Percentiles rank a stretch among this genome's conserved stretches.
phyloP scores from a whole-genome alignment of 2,113 vertebrate species.

The Muntiacus reevesi region DNA sequence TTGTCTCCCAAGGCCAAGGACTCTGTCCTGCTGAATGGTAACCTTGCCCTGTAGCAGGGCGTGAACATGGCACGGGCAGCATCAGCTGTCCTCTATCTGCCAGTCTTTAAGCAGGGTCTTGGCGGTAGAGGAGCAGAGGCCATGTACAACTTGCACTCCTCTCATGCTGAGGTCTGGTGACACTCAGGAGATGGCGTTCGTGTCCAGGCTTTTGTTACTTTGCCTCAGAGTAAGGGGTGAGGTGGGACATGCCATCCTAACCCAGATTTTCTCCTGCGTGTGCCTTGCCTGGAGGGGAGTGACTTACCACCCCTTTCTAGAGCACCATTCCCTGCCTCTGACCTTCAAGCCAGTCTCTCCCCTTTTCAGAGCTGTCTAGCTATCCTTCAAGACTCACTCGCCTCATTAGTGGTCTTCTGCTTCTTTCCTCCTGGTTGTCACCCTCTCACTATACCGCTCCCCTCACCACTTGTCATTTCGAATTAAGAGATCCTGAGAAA shows the following conservation, averaged over 20 bases:
- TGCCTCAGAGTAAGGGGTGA: neutral
- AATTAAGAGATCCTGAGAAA: neutral
- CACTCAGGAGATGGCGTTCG: neutral
- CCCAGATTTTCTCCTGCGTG: neutral
- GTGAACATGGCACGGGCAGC: neutral
- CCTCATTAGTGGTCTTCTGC: neutral
- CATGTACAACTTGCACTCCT: accelerated
- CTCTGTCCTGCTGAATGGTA: neutral
- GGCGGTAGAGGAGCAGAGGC: neutral
- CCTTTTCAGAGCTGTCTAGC: neutral
- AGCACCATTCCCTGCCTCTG: neutral
- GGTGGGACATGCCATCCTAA: neutral
- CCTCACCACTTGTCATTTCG: accelerated
- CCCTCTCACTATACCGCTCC: neutral
- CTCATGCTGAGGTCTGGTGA: neutral
- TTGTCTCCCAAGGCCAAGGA: neutral
- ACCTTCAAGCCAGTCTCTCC: neutral
- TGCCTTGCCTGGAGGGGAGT: neutral
- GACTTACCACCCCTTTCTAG: neutral
- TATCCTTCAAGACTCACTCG: neutral
- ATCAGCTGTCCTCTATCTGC: neutral
- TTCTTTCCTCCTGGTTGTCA: neutral
- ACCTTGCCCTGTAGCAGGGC: neutral
- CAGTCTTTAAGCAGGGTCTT: neutral
- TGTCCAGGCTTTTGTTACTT: neutral